These are phyloP conservation scores for Phasianus colchicus DNA, from an alignment of 2,113 vertebrate species.

Conservation along the genomic window DNA sequence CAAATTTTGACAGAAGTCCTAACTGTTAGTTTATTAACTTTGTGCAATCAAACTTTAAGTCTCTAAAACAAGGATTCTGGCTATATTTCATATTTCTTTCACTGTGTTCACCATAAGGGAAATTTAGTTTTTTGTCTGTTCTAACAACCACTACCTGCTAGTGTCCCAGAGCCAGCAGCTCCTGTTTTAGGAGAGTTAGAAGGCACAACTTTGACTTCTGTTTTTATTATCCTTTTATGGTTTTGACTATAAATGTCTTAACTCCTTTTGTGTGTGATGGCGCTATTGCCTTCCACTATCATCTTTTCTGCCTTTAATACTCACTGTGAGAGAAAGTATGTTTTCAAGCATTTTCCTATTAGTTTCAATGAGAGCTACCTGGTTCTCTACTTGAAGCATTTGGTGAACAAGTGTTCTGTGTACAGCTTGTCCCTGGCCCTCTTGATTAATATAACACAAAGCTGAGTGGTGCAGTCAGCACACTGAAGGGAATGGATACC, in stretches of 20 bases:
- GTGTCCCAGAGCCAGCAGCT: accelerated
- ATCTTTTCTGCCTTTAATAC: neutral
- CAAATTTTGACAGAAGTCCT: neutral
- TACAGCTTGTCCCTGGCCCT: neutral
- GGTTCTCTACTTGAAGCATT: neutral
- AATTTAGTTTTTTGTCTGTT: neutral
- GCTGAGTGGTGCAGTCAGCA: neutral
- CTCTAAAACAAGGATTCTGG: neutral
- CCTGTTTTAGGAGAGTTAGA: neutral
- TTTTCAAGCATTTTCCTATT: neutral
- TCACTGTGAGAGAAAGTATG: neutral
- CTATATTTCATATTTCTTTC: neutral
- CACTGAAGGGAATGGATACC: neutral
- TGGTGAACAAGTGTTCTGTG: neutral
- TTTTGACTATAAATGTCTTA: neutral
- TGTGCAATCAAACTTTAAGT: neutral
- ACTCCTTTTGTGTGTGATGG: neutral
- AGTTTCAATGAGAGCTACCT: neutral
- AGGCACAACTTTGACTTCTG: neutral
- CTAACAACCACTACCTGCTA: neutral
- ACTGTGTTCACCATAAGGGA: neutral
- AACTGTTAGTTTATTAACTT: neutral
- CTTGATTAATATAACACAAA: no score
- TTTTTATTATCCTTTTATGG: neutral
- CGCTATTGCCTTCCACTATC: neutral